Evolutionary conservation across 2,797 vertebrate species (phyloP).

Genomic region (Amblyraja radiata): DNA sequence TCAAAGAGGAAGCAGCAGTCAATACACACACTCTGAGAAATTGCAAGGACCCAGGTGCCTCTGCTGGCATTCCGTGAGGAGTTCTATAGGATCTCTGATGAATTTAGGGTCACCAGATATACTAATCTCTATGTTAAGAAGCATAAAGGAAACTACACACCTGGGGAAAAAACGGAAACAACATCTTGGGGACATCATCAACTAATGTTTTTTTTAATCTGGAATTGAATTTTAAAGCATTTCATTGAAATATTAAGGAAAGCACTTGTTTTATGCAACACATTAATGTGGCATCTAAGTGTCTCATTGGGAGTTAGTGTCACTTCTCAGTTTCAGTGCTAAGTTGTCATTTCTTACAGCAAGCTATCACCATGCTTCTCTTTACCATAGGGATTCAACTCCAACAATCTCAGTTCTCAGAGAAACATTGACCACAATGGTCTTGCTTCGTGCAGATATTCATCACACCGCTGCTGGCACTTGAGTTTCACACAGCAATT

Average conservation of each 20-base stretch:
- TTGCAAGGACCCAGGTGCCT: too few species aligned
- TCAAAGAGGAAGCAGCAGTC: neutral
- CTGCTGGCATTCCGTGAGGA: neutral
- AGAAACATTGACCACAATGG: conserved; percentile 31
- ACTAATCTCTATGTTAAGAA: neutral
- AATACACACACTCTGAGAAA: neutral
- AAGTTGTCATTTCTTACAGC: conserved; percentile 8
- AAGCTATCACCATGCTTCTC: neutral
- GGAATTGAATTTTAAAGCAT: neutral
- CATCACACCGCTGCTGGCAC: conserved; percentile 16
- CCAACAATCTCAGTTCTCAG: neutral
- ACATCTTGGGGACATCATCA: neutral
- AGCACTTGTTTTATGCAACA: conserved; percentile 12
- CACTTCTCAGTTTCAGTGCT: neutral
- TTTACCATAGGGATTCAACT: conserved; percentile 23
- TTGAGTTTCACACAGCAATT: conserved; percentile 29
- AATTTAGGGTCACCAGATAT: neutral
- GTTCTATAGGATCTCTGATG: neutral
- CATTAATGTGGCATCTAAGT: neutral
- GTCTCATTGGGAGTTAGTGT: conserved; percentile 6
- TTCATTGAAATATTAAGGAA: neutral
- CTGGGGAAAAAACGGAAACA: neutral
- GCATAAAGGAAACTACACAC: neutral
- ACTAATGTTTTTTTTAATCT: neutral
- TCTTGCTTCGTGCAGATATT: conserved; percentile 28